Base-by-base conservation (phyloP, 1,140 invertebrate genomes). In the Drosophila oshimai region DNA sequence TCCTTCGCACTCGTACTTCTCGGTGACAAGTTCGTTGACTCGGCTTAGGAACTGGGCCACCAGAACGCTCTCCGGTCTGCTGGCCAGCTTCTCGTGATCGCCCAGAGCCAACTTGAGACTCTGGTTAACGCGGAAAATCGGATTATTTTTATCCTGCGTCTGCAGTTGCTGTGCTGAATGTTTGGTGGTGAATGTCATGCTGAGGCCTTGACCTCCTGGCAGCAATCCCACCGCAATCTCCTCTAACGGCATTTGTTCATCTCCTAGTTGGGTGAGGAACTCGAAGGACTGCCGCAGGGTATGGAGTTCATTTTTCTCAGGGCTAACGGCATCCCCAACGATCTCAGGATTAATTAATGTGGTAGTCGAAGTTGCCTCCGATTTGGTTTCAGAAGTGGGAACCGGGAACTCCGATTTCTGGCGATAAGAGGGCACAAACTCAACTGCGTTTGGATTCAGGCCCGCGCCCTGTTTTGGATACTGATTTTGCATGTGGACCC, bases 381-480 rank as follows among this genome's bases (percentile, higher is more conserved):
- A 20, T 17, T 47, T 73, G 6, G 34, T 51, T 6, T 31, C 31
- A 1, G 2, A 1, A 1, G 12, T 22, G n/a, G 2, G n/a, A 6
- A 4, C 6, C 0, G 6, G 6, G 3, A n/a, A 6, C 4, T 69
- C 24, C n/a, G 6, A 3, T 18, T 10, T 31, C 18, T 50, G 70
- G 12, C 50, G 12, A 34, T 36, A 34, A 10, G 57, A 75, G 5
- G 80, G 80, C 33, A 84, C 72, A 33, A 84, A 84, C 6, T 75
- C 80, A n/a, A 54, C 29, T 0, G 80, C 80, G 41, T 80, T 55
- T 4, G 80, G 80, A 42, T 84, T 84, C 0, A 84, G 61, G 1
- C 31, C 7, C 1, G 24, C 18, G 7, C 41, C 36, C 6, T 22
- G 36, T 9, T 9, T 26, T 17, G 28, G 20, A 47, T 12, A 51